A percentile compares a stretch with the other conserved stretches of the same genome.
These are phyloP conservation scores for Euborellia annulipes DNA, from an alignment of 1,140 invertebrate genomes.

Conservation along the genomic window DNA sequence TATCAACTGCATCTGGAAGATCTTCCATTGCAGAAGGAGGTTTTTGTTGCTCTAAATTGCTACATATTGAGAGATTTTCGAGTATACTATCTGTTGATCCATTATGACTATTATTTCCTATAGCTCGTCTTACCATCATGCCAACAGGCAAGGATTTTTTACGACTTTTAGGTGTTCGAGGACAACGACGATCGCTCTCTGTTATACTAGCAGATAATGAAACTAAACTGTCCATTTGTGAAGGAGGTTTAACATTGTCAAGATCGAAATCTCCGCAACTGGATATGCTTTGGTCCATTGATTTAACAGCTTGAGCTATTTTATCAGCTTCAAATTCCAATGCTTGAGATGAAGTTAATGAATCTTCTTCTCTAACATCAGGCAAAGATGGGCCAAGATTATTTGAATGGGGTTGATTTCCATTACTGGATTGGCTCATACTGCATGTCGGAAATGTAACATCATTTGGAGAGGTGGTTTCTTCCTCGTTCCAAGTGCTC, in stretches of 20 bases:
- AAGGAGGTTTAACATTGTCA: conserved; percentile 62
- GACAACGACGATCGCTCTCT: conserved; percentile 15
- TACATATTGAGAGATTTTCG: conserved; percentile 32
- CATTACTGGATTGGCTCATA: too few relatives aligned
- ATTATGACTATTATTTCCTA: conserved; percentile 37
- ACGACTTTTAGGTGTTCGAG: conserved; percentile 23
- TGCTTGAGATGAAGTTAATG: too few relatives aligned
- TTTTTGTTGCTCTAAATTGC: conserved; percentile 59
- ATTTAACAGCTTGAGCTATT: conserved; percentile 45
- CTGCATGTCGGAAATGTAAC: conserved; percentile 42
- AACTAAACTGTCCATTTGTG: conserved; percentile 36
- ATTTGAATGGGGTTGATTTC: conserved; percentile 15
- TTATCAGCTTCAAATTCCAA: conserved; percentile 54
- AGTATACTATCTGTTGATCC: conserved; percentile 44
- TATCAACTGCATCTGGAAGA: conserved; percentile 43
- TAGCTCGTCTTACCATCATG: conserved; percentile 47
- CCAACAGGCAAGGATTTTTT: conserved; percentile 53
- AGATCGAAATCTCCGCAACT: conserved; percentile 40
- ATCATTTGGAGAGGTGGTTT: conserved; percentile 49
- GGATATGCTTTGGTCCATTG: conserved; percentile 40
- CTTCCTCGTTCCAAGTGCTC: conserved; percentile 60
- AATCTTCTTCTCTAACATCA: conserved; percentile 28
- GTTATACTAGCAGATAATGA: conserved; percentile 37
- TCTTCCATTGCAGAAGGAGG: conserved; percentile 69
- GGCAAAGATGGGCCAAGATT: conserved; percentile 23